Evolutionary conservation across 2,113 vertebrate genomes (phyloP), one percentile per base, ranked within the genome.

Genomic region (human): DNA sequence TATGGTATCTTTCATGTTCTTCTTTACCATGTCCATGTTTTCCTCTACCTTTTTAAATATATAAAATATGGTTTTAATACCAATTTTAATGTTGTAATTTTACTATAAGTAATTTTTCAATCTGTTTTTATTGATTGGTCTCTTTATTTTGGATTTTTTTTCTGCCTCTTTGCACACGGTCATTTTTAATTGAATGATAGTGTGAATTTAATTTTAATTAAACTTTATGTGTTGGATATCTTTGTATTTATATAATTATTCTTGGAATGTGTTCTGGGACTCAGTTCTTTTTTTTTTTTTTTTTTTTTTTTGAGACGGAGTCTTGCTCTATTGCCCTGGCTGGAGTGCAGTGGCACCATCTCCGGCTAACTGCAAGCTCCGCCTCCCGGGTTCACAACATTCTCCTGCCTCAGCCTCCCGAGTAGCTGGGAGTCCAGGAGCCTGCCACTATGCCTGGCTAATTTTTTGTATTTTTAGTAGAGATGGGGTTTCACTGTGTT

Each of bases 151-250:
- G 10, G 12, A 76, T 72, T 22, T 48, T 55, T 70, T 94, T 91
- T 93, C 55, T 89, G 7, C 23, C 68, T 92, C 27, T 92, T 78
- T 94, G 35, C 11, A 89, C 13, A 50, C 18, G 40, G 6, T 35
- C 32, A 86, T 85, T 76, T 81, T 88, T 78, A 55, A 82, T 61
- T 55, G 10, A 73, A 72, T 80, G 11, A 50, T 38, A 32, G n/a
- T 72, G 16, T 97, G 23, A 52, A 89, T 95, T 97, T 93, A 86
- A 78, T 35, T 96, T 81, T 20, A 64, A 64, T 89, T 20, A 64
- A 64, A 64, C 27, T 13, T 35, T 23, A 45, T 40, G 22, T 20
- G 32, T 9, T 82, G 8, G 30, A n/a, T 91, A 70, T 52, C 89
- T 96, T 92, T 23, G 5, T 73, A 45, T 43, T 81, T 93, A 57